A percentile compares a stretch with the other conserved stretches of the same genome.
Conservation (phyloP, 2,888 invertebrate species). For the Ectropis crepuscularia region DNA sequence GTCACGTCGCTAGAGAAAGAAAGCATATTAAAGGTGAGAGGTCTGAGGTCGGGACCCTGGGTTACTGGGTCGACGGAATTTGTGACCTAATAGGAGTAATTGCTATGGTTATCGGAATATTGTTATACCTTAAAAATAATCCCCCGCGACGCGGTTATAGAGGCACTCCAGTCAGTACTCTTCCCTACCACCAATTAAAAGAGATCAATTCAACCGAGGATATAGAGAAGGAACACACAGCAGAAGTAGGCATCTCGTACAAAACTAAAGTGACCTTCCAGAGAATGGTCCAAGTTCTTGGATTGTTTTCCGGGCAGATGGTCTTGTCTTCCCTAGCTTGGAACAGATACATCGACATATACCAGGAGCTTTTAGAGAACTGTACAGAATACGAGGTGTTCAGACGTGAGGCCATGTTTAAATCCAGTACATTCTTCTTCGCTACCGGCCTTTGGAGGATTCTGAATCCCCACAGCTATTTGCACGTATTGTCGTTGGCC, state of each 20-base stretch:
- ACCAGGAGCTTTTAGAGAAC: slow-evolving; percentile 90
- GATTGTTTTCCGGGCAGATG: slow-evolving; percentile 89
- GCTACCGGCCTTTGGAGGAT: slow-evolving; percentile 91
- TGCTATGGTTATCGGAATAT: slow-evolving; percentile 88
- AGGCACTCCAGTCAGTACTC: slow-evolving; percentile 85
- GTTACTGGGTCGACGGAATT: slow-evolving; percentile 93
- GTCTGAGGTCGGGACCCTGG: slow-evolving; percentile 91
- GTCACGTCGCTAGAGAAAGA: slow-evolving; percentile 92
- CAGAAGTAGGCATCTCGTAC: slow-evolving; percentile 85
- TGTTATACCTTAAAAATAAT: slow-evolving; percentile 88
- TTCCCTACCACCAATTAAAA: slow-evolving; percentile 77
- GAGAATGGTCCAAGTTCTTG: slow-evolving; percentile 87
- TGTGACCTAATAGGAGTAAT: slow-evolving; percentile 92
- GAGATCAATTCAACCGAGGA: slow-evolving; percentile 75
- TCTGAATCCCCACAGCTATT: slow-evolving; percentile 90
- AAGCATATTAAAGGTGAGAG: slow-evolving; percentile 90
- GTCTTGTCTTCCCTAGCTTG: slow-evolving; percentile 90
- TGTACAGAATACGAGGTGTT: slow-evolving; percentile 80
- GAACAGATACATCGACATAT: slow-evolving; percentile 93
- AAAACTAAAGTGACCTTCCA: slow-evolving; percentile 88
- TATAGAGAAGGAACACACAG: slow-evolving; percentile 71
- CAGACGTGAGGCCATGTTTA: slow-evolving; percentile 85
- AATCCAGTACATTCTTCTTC: slow-evolving; percentile 89
- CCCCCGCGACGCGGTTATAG: slow-evolving; percentile 89
- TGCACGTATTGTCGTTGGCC: slow-evolving; percentile 90